Conservation (phyloP, 2,888 invertebrate genomes). For the Hedya salicella region DNA sequence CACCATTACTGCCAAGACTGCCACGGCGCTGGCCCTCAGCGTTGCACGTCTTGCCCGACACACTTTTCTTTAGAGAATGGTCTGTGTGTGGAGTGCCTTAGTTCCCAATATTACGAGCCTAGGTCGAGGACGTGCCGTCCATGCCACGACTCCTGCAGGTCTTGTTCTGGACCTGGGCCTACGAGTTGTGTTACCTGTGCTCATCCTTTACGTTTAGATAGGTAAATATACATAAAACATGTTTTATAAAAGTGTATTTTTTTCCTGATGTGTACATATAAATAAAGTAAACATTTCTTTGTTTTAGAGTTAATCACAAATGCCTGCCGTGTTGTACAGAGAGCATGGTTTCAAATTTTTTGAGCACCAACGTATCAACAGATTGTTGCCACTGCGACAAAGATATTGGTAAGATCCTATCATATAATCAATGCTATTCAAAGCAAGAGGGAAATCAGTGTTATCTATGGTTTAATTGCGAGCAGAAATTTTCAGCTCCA, state of each 20-base stretch:
- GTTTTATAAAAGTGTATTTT: not conserved
- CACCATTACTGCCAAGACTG: conserved; percentile 95
- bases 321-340: conserved; percentile 90
- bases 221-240: conserved; percentile 58
- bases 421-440: conserved; percentile 19
- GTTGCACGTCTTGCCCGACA: conserved; percentile 89
- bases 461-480: conserved; percentile 27
- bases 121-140: conserved; percentile 88
- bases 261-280: no score
- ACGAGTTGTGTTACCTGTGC: conserved; percentile 89
- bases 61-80: conserved; percentile 89
- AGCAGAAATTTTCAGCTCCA: conserved; percentile 11
- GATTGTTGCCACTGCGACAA: conserved; percentile 89
- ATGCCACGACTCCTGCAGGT: conserved; percentile 88
- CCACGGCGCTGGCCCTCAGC: conserved; percentile 91
- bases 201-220: conserved; percentile 88
- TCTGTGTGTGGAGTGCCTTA: conserved; percentile 90
- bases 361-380: conserved; percentile 66
- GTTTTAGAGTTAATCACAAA: conserved; percentile 87
- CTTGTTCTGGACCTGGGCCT: conserved; percentile 89
- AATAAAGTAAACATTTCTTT: no score
- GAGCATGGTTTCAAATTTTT: conserved; percentile 69
- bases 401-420: conserved; percentile 84
- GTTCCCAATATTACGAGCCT: conserved; percentile 90
- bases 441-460: conserved; percentile 26